phyloP scores from a whole-genome alignment of 2,888 invertebrate species.

The Drosophila gaucha region DNA sequence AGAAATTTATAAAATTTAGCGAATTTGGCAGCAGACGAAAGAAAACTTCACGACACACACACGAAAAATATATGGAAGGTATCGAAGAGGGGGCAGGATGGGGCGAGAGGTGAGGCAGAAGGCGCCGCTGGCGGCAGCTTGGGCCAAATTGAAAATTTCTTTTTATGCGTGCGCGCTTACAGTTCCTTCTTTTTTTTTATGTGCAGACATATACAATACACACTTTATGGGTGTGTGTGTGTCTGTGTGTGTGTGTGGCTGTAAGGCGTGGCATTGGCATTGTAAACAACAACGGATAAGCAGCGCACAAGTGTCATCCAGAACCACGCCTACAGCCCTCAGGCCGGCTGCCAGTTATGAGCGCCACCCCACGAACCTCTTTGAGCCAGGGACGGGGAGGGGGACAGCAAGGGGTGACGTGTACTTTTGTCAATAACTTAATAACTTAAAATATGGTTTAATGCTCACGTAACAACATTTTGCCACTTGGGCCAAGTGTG shows the following conservation, averaged over 20 bases:
- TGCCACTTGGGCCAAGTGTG: conserved; percentile 72
- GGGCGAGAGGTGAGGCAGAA: conserved; percentile 5
- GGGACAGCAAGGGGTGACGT: conserved; percentile 64
- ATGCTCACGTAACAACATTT: conserved; percentile 79
- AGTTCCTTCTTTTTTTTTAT: conserved; percentile 55
- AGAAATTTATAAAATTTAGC: conserved; percentile 57
- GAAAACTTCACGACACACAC: conserved; percentile 20
- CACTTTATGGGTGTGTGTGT: conserved; percentile 42
- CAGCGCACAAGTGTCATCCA: conserved; percentile 74
- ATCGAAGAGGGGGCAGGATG: not conserved
- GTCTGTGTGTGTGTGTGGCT: conserved; percentile 33
- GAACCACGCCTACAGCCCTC: conserved; percentile 44
- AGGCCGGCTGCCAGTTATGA: conserved; percentile 24
- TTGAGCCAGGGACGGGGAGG: conserved; percentile 51
- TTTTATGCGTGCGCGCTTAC: conserved; percentile 69
- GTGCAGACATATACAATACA: conserved; percentile 68
- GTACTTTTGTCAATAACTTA: conserved; percentile 80
- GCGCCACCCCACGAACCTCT: not conserved
- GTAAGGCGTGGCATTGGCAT: conserved; percentile 72
- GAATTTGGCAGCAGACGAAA: conserved; percentile 24
- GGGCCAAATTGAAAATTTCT: conserved; percentile 70
- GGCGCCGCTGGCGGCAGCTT: conserved; percentile 55
- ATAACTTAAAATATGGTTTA: conserved; percentile 81
- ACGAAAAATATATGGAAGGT: not conserved
- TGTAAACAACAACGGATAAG: conserved; percentile 78